Conservation (phyloP, 2,797 vertebrate genomes). For the Bovichtus variegatus region DNA sequence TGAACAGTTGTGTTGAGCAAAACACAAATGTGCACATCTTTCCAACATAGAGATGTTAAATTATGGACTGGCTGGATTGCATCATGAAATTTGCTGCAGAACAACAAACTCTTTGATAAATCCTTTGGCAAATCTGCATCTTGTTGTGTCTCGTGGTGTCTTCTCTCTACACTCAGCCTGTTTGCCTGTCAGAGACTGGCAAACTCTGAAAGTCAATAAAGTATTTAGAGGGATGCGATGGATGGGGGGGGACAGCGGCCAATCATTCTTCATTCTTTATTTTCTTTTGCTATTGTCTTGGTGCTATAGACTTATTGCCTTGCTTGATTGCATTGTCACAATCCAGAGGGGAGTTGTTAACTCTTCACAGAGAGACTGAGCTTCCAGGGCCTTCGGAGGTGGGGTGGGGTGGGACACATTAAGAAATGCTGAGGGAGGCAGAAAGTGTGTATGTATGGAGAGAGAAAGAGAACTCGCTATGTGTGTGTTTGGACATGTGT, state of each 20-base stretch:
- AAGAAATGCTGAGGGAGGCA: constrained; percentile 52
- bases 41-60: no score
- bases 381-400: constrained; percentile 32
- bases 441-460: constrained; percentile 26
- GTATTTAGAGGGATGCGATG: constrained; percentile 15
- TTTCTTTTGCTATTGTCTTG: constrained; percentile 47
- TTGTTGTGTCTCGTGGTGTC: not conserved
- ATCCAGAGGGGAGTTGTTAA: constrained; percentile 70
- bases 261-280: constrained; percentile 39
- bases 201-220: constrained; percentile 37
- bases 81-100: not conserved
- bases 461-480: constrained; percentile 10
- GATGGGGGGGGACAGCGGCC: constrained; percentile 2
- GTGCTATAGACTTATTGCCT: constrained; percentile 62
- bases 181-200: not conserved
- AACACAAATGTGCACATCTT: not conserved
- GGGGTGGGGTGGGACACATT: not conserved
- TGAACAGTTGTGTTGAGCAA: not conserved
- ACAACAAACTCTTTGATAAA: constrained; percentile 6
- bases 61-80: not conserved
- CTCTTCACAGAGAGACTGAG: constrained; percentile 59
- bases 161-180: not conserved
- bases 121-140: not conserved
- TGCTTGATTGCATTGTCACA: constrained; percentile 68
- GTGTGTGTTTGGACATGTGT: not conserved